A percentile compares a stretch with the other conserved stretches of the same genome.
Conservation (phyloP, 2,113 vertebrate genomes). For the Scolopax mira region DNA sequence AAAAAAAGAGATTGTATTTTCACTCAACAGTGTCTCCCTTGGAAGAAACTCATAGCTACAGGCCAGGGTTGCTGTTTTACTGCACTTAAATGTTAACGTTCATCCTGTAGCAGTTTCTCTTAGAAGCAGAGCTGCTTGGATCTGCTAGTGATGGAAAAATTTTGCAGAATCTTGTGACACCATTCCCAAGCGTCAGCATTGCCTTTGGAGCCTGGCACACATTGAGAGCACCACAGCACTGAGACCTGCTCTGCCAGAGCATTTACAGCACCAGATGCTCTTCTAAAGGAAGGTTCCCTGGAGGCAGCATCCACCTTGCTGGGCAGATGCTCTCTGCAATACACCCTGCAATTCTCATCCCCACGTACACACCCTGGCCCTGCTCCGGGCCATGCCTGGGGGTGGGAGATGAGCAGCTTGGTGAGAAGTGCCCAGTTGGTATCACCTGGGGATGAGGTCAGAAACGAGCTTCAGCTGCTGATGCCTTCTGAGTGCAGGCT, state of each 20-base stretch:
- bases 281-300: neutral
- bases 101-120: neutral
- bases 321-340: neutral
- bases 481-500: too few species aligned
- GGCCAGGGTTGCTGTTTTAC: neutral
- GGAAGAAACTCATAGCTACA: neutral
- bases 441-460: neutral
- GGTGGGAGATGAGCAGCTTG: neutral
- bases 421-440: accelerated
- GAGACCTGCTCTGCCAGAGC: neutral
- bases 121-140: neutral
- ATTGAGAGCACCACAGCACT: neutral
- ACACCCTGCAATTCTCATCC: neutral
- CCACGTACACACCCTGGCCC: neutral
- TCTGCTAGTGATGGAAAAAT: neutral
- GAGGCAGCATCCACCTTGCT: neutral
- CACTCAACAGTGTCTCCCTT: neutral
- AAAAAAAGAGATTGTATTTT: neutral
- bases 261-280: neutral
- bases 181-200: neutral
- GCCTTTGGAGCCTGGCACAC: neutral
- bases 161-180: neutral
- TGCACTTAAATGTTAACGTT: neutral
- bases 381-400: neutral
- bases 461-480: neutral